Percentiles rank a stretch among this genome's conserved stretches.
These are phyloP conservation scores for Nymphalis urticae DNA, from an alignment of 2,888 invertebrate genomes.

Conservation along the genomic window DNA sequence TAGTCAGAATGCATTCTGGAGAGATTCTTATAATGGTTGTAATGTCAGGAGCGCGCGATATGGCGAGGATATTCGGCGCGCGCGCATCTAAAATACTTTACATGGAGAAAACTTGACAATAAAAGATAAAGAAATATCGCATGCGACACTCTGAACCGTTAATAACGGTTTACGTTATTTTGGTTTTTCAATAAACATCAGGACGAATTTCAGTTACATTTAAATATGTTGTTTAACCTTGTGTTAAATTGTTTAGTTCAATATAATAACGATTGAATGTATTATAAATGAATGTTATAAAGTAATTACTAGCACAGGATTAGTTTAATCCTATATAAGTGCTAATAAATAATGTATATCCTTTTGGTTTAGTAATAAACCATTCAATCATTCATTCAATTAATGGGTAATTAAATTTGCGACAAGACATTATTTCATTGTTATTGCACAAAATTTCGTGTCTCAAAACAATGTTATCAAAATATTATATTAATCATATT, in stretches of 20 bases:
- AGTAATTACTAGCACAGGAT: background rate
- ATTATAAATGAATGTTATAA: background rate
- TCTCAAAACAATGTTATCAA: conserved; percentile 19
- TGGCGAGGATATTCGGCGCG: conserved; percentile 44
- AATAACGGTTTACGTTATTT: conserved; percentile 17
- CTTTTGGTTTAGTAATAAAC: background rate
- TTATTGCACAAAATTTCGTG: background rate
- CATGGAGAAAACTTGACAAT: conserved; percentile 53
- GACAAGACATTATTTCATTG: background rate
- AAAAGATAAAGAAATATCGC: conserved; percentile 27
- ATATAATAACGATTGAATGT: too few species aligned
- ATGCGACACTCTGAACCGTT: conserved; percentile 26
- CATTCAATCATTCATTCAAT: conserved; percentile 1
- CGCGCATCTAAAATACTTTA: conserved; percentile 49
- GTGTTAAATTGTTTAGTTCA: background rate
- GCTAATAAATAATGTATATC: conserved; percentile 5
- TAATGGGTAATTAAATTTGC: background rate
- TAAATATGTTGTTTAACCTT: background rate
- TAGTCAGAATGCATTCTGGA: conserved; percentile 30
- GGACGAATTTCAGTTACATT: background rate
- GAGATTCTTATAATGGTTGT: conserved; percentile 36
- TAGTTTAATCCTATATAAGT: conserved; percentile 3
- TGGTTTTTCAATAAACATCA: conserved; percentile 1
- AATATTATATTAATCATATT: conserved; percentile 22
- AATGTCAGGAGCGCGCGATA: conserved; percentile 39